Percentiles rank a stretch among this genome's conserved stretches.
These are phyloP conservation scores for Tachina grossa DNA, from an alignment of 2,888 invertebrate species.

Conservation along the genomic window DNA sequence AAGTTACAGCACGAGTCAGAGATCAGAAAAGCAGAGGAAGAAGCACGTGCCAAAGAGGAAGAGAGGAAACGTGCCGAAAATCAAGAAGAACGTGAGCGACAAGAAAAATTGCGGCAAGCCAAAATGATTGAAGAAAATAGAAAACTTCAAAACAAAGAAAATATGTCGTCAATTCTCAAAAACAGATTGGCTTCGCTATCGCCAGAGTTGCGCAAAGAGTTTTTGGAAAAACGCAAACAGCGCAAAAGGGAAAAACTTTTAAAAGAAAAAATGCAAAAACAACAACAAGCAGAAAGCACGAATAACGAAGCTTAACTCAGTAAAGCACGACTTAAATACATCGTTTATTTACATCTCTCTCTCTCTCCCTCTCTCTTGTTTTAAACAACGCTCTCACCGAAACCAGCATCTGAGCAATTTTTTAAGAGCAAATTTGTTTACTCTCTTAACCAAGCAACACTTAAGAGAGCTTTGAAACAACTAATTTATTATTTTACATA, in stretches of 20 bases:
- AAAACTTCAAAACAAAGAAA: slow-evolving; percentile 72
- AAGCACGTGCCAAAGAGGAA: slow-evolving; percentile 75
- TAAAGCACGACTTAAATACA: slow-evolving; percentile 46
- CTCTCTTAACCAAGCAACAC: slow-evolving; percentile 47
- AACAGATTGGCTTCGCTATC: slow-evolving; percentile 77
- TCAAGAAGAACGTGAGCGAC: slow-evolving; percentile 73
- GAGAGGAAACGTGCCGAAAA: slow-evolving; percentile 74
- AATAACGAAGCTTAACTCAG: slow-evolving; percentile 63
- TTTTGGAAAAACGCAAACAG: slow-evolving; percentile 78
- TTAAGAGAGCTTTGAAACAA: slow-evolving; percentile 50
- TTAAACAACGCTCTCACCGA: no score
- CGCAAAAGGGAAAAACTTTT: slow-evolving; percentile 76
- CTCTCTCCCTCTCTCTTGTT: slow-evolving; percentile 26
- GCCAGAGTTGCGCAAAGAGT: slow-evolving; percentile 79
- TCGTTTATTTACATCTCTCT: slow-evolving; percentile 60
- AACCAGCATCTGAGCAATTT: slow-evolving; percentile 6
- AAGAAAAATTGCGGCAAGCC: slow-evolving; percentile 72
- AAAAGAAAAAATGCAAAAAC: slow-evolving; percentile 53
- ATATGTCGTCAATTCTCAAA: slow-evolving; percentile 76
- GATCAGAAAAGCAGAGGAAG: slow-evolving; percentile 75
- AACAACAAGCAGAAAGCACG: slow-evolving; percentile 64
- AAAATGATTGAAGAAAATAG: slow-evolving; percentile 75
- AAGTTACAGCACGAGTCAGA: slow-evolving; percentile 75
- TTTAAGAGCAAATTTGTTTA: slow-evolving; percentile 45
- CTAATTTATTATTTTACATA: slow-evolving; percentile 38